These are phyloP conservation scores for Chorisops tibialis DNA, from an alignment of 2,888 invertebrate species.

Conservation along the genomic window DNA sequence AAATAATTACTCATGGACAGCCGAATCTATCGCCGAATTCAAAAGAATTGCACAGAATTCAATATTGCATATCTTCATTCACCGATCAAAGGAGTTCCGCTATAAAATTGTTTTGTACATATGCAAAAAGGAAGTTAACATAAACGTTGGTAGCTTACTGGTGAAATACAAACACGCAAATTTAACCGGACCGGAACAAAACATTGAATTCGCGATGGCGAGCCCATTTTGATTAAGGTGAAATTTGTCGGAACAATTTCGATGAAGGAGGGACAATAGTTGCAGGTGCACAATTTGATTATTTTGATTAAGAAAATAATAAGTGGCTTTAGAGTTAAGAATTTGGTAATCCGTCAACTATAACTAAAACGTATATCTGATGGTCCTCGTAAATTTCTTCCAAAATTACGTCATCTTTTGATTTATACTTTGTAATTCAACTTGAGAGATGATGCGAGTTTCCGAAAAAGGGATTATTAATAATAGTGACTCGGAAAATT, in stretches of 20 bases:
- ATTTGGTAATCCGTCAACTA: too few relatives aligned
- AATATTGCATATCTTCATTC: slow-evolving; percentile 50
- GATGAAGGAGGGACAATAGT: slow-evolving; percentile 64
- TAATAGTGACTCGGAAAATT: too few relatives aligned
- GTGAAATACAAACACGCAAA: slow-evolving; percentile 54
- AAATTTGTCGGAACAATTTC: slow-evolving; percentile 63
- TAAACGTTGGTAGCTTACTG: slow-evolving; percentile 57
- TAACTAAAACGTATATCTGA: too few relatives aligned
- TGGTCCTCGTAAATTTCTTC: too few relatives aligned
- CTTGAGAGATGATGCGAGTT: too few relatives aligned
- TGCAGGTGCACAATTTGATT: slow-evolving; percentile 76
- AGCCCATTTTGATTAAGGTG: slow-evolving; percentile 58
- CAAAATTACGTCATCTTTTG: too few relatives aligned
- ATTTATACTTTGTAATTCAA: too few relatives aligned
- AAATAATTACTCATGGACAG: slow-evolving; percentile 48
- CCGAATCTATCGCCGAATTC: slow-evolving; percentile 46
- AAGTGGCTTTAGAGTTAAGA: too few relatives aligned
- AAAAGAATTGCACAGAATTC: slow-evolving; percentile 44
- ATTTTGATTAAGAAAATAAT: too few relatives aligned
- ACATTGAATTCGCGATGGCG: slow-evolving; percentile 50
- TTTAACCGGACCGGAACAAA: slow-evolving; percentile 51
- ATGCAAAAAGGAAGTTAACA: slow-evolving; percentile 42
- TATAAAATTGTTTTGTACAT: slow-evolving; percentile 52
- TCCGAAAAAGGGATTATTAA: too few relatives aligned
- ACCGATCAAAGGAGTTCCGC: slow-evolving; percentile 38